Percentiles rank a stretch among this genome's conserved stretches.
phyloP scores from a whole-genome alignment of 37 sponge, comb jelly and placozoan species.

The Oopsacas minuta region DNA sequence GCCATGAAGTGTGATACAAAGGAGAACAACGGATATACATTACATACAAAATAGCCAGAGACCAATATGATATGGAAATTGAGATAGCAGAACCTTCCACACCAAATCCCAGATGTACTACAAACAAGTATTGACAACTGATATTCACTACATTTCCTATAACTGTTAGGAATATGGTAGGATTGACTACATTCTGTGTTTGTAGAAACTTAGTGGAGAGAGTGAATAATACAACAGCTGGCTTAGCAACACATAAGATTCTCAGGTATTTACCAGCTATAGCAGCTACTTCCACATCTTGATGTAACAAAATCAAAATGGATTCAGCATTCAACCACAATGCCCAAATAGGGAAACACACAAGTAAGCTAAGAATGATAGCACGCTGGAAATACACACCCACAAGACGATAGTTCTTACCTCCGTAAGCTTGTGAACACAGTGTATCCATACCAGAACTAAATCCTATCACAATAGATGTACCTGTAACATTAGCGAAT shows the following conservation, averaged over 20 bases:
- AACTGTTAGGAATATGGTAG: neutral
- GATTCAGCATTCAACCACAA: neutral
- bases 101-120: neutral
- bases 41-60: conserved; percentile 11
- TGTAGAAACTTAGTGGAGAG: neutral
- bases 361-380: neutral
- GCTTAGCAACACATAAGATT: neutral
- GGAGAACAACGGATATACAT: conserved; percentile 8
- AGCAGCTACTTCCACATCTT: neutral
- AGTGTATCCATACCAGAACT: conserved; percentile 3
- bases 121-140: conserved; percentile 3
- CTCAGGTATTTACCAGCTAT: neutral
- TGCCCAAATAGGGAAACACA: conserved; percentile 17
- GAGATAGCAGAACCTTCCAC: conserved; percentile 21
- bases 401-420: neutral
- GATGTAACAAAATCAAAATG: neutral
- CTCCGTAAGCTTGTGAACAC: conserved; percentile 1
- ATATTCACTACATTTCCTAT: neutral
- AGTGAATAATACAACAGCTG: neutral
- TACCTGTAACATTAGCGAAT: conserved; percentile 2
- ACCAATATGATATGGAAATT: neutral
- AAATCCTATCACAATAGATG: neutral
- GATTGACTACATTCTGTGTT: neutral
- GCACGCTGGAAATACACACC: conserved; percentile 13
- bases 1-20: neutral